These are phyloP conservation scores for Diceros bicornis DNA, from an alignment of 2,797 vertebrate genomes.

Conservation along the genomic window DNA sequence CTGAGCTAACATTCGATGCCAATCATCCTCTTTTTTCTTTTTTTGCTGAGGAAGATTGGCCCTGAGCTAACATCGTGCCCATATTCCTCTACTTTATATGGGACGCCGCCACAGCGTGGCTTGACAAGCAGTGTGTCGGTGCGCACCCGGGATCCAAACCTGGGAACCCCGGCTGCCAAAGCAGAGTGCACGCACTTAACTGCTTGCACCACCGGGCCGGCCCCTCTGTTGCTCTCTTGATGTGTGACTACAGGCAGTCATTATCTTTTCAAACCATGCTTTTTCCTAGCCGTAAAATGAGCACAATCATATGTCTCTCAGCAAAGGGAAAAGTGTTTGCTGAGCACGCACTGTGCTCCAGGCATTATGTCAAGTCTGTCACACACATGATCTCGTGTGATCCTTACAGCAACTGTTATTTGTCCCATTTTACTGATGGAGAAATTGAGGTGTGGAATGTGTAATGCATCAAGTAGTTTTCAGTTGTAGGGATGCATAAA, in stretches of 20 bases:
- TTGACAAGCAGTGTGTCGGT: too few species aligned
- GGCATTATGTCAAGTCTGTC: neutral
- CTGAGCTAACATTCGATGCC: too few species aligned
- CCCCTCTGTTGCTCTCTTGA: neutral
- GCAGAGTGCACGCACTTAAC: too few species aligned
- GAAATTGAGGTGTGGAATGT: neutral
- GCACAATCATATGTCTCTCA: neutral
- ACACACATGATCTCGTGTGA: neutral
- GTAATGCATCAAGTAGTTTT: neutral
- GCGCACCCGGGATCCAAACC: too few species aligned
- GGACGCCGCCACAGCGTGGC: too few species aligned
- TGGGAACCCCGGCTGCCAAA: too few species aligned
- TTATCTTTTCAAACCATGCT: neutral
- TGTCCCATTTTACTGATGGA: neutral
- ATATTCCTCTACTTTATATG: too few species aligned
- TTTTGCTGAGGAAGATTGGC: too few species aligned
- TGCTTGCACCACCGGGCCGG: too few species aligned
- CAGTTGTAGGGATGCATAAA: neutral
- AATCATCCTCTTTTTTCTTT: too few species aligned
- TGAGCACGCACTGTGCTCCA: neutral
- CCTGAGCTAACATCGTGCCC: too few species aligned
- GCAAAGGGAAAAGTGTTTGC: neutral
- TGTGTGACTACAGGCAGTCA: neutral
- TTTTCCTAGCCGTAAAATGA: neutral
- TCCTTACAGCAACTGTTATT: neutral